These are phyloP conservation scores for Kobus ellipsiprymnus DNA, from an alignment of 2,113 vertebrate species.

Conservation along the genomic window DNA sequence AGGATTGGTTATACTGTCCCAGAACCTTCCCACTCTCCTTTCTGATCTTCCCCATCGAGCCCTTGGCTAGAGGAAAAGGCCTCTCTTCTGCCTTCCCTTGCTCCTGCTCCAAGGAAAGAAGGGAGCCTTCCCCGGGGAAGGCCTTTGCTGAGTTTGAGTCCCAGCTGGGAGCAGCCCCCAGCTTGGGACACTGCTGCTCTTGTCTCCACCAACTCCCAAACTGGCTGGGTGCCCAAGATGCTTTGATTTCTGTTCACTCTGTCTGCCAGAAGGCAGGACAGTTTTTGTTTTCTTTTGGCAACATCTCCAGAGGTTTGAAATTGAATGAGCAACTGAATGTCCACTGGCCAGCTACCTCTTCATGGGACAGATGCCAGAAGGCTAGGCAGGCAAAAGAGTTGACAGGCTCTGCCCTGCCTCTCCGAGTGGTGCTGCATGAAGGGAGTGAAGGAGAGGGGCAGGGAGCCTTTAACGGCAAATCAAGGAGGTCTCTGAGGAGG, in stretches of 20 bases:
- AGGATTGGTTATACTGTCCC: neutral
- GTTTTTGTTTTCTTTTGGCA: slow-evolving; percentile 44
- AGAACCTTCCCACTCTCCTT: neutral
- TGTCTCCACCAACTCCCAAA: neutral
- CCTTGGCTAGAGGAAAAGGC: neutral
- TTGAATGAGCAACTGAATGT: neutral
- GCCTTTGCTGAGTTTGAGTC: neutral
- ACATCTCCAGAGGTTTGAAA: slow-evolving; percentile 1
- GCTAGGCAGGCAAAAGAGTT: neutral
- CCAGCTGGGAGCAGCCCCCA: neutral
- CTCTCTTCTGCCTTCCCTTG: neutral
- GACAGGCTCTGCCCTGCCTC: neutral
- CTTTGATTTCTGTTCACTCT: slow-evolving; percentile 17
- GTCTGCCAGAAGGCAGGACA: neutral
- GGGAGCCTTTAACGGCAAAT: neutral
- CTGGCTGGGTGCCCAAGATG: neutral
- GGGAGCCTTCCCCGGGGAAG: neutral
- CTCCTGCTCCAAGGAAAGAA: neutral
- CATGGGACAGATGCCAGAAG: neutral
- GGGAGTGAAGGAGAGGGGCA: neutral
- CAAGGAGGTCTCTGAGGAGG: neutral
- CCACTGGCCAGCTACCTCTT: neutral
- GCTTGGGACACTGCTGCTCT: neutral
- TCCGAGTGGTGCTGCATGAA: neutral
- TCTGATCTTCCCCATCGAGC: neutral